Percentiles rank a stretch among this genome's conserved stretches.
Evolutionary conservation across 2,888 invertebrate species (phyloP).

Genomic region (Nephrotoma appendiculata): DNA sequence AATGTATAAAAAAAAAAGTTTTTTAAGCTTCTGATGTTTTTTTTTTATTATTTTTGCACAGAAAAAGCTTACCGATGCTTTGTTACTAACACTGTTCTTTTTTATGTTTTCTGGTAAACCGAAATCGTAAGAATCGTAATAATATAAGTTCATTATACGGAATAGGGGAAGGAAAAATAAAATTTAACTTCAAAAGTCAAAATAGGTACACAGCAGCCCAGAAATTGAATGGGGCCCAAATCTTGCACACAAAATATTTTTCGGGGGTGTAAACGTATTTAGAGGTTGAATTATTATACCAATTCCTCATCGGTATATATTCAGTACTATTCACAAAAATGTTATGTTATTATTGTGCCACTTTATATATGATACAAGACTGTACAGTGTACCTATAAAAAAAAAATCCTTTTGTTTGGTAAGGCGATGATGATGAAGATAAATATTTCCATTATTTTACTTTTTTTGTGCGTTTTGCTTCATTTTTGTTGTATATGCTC

Average conservation of each 20-base stretch:
- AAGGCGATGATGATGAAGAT: background rate
- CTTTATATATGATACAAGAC: background rate
- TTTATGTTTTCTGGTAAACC: background rate
- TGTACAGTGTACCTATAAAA: background rate
- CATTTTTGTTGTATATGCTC: background rate
- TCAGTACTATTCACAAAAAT: background rate
- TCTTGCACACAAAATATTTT: background rate
- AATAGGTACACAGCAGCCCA: background rate
- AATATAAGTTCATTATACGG: background rate
- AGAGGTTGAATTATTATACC: background rate
- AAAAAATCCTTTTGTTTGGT: background rate
- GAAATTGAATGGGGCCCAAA: background rate
- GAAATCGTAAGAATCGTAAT: background rate
- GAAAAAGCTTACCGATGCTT: background rate
- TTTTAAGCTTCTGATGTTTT: background rate
- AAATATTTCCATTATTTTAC: background rate
- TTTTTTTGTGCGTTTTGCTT: background rate
- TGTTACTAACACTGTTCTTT: background rate
- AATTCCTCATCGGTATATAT: background rate
- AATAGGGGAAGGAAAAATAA: background rate
- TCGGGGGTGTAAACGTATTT: background rate
- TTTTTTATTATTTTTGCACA: background rate
- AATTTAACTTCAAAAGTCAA: background rate
- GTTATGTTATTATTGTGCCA: background rate
- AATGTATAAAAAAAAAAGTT: background rate